A percentile compares a stretch with the other conserved stretches of the same genome.
Evolutionary conservation across 2,797 vertebrate species (phyloP).

Genomic region (Coendou prehensilis): DNA sequence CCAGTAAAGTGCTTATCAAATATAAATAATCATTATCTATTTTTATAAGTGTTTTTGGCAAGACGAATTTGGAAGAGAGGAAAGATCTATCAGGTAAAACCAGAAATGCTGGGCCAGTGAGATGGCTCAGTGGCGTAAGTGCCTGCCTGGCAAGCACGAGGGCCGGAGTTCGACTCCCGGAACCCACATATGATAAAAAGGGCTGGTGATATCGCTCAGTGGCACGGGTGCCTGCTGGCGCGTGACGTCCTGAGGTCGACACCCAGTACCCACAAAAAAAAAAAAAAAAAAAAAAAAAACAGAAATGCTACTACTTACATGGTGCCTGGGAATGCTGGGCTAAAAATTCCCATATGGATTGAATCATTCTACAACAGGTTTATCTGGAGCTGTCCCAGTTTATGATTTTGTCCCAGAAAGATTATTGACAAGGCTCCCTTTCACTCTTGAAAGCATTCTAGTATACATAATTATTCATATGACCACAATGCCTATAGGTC

Average conservation of each 20-base stretch:
- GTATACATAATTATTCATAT: background rate
- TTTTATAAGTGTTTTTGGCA: background rate
- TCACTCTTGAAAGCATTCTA: background rate
- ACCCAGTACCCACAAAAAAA: too few relatives aligned
- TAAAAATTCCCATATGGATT: background rate
- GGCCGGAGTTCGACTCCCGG: too few relatives aligned
- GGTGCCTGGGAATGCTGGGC: background rate
- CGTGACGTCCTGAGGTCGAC: too few relatives aligned
- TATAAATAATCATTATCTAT: background rate
- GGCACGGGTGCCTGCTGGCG: too few relatives aligned
- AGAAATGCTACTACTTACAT: background rate
- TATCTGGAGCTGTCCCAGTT: background rate
- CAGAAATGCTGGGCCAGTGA: background rate
- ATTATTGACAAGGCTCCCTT: background rate
- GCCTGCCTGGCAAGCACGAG: too few relatives aligned
- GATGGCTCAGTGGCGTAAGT: too few relatives aligned
- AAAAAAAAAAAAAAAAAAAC: background rate
- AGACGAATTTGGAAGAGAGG: background rate
- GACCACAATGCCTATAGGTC: rapidly evolving
- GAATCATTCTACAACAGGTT: background rate
- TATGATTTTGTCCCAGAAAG: background rate
- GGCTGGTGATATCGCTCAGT: too few relatives aligned
- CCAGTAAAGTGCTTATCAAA: background rate
- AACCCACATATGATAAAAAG: too few relatives aligned
- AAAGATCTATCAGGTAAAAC: background rate